These are phyloP conservation scores for Torymus tubicola DNA, from an alignment of 2,888 invertebrate genomes.

Conservation along the genomic window DNA sequence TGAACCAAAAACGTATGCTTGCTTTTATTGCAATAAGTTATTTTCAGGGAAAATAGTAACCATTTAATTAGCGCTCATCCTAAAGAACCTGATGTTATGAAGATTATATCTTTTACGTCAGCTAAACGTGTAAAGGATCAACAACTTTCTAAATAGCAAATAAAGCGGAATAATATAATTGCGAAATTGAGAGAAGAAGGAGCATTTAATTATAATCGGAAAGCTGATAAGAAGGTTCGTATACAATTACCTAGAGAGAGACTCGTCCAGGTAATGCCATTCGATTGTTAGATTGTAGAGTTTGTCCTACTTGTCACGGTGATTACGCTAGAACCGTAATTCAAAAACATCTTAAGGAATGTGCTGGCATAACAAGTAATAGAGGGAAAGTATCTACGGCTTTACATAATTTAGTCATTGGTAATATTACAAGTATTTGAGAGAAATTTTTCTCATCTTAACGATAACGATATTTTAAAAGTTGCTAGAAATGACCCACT, in stretches of 20 bases:
- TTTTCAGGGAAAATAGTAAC: no score
- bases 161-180: not conserved
- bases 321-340: not conserved
- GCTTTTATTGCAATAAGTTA: no score
- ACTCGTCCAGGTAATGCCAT: not conserved
- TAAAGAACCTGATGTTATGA: no score
- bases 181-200: not conserved
- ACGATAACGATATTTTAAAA: not conserved
- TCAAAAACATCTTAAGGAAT: not conserved
- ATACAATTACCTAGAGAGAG: not conserved
- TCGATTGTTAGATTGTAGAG: not conserved
- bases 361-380: not conserved
- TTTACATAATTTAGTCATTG: constrained; percentile 15
- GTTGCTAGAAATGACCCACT: not conserved
- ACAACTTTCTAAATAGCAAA: not conserved
- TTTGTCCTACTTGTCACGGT: not conserved
- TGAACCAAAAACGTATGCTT: no score
- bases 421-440: not conserved
- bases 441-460: not conserved
- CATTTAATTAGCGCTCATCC: no score
- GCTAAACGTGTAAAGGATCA: not conserved
- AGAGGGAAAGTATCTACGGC: not conserved
- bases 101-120: no score
- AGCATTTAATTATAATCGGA: not conserved
- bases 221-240: not conserved